These are phyloP conservation scores for Mormyrus hasselquistii DNA, from an alignment of 2,797 vertebrate genomes.

Conservation along the genomic window DNA sequence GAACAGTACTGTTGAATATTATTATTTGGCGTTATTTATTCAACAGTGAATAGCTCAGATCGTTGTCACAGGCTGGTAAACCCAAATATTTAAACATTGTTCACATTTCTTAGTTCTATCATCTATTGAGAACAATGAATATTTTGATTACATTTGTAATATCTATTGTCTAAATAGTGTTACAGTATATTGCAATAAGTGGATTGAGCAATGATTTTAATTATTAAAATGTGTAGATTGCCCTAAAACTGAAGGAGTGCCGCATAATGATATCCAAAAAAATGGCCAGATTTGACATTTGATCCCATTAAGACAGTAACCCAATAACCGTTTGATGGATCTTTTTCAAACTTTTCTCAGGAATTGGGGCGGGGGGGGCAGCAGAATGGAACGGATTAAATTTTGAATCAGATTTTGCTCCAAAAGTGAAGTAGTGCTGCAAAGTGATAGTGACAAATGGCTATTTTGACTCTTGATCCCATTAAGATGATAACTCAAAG, in stretches of 20 bases:
- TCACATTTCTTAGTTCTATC: background rate
- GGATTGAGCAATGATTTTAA: background rate
- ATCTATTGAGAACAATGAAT: background rate
- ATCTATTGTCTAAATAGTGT: background rate
- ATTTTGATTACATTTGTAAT: background rate
- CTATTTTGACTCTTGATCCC: background rate
- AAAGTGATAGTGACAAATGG: background rate
- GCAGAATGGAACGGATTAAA: background rate
- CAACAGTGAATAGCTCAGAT: background rate
- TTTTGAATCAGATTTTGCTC: background rate
- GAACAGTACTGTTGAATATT: background rate
- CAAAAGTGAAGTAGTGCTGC: background rate
- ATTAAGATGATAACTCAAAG: background rate
- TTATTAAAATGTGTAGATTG: background rate
- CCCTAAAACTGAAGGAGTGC: background rate
- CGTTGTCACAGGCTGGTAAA: background rate
- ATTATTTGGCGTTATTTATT: background rate
- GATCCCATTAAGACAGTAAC: background rate
- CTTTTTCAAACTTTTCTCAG: background rate
- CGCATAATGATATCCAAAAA: background rate
- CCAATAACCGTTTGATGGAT: background rate
- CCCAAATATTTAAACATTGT: background rate
- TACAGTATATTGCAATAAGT: background rate
- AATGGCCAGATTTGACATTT: background rate
- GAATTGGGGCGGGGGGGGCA: background rate